Evolutionary conservation across 2,797 vertebrate genomes (phyloP).

Genomic region (Arremon aurantiirostris): DNA sequence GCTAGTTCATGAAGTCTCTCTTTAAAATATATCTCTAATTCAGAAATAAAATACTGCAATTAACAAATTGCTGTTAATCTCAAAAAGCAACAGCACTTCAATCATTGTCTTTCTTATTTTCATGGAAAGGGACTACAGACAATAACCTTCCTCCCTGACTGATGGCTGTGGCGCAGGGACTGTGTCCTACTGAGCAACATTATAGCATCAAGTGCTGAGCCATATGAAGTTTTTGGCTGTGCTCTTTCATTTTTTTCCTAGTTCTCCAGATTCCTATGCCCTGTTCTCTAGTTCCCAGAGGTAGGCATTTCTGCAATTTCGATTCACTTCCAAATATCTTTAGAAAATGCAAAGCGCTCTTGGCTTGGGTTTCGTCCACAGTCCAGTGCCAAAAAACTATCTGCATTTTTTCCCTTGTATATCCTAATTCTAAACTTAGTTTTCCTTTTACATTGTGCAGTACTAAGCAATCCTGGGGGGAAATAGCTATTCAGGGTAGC

Average conservation of each 20-base stretch:
- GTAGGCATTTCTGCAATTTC: conserved; percentile 80
- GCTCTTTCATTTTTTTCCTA: not conserved
- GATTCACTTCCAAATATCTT: conserved; percentile 74
- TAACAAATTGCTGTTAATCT: conserved; percentile 1
- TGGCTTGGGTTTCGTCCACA: conserved; percentile 52
- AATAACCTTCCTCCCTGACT: not conserved
- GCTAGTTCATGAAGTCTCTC: not conserved
- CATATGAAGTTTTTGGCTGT: conserved; percentile 55
- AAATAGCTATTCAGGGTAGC: conserved; percentile 42
- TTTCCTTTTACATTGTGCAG: conserved; percentile 65
- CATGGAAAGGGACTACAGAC: not conserved
- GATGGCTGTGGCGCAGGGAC: not conserved
- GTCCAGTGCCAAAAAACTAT: conserved; percentile 67
- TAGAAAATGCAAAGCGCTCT: conserved; percentile 72
- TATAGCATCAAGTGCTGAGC: conserved; percentile 24
- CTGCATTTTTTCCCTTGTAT: conserved; percentile 75
- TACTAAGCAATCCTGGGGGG: conserved; percentile 23
- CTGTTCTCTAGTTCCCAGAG: conserved; percentile 74
- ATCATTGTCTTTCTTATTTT: not conserved
- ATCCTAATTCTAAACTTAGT: conserved; percentile 72
- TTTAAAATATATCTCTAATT: not conserved
- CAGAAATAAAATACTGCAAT: not conserved
- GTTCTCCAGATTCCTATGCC: conserved; percentile 61
- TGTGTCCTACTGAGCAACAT: conserved; percentile 47
- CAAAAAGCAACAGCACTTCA: conserved; percentile 2